Percentiles rank a stretch among this genome's conserved stretches.
Evolutionary conservation across 1,140 invertebrate species (phyloP).

Genomic region (Asbolus verrucosus): DNA sequence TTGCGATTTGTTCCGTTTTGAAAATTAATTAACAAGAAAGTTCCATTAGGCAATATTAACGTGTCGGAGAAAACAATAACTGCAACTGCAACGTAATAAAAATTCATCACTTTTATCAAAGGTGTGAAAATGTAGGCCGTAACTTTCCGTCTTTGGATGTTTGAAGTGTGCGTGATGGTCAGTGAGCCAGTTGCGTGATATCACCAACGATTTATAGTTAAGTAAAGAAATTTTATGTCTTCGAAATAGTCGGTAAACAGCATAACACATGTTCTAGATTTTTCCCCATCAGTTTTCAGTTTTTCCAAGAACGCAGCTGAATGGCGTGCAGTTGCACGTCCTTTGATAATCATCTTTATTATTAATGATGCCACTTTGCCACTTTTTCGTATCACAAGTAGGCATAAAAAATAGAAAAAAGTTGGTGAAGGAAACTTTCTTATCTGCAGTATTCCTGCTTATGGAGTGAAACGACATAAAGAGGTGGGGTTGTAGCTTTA

Average conservation of each 20-base stretch:
- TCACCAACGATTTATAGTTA: conserved; percentile 29
- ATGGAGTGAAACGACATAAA: conserved; percentile 1
- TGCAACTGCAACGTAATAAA: too few relatives aligned
- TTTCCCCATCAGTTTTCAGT: too few relatives aligned
- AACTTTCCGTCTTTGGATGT: too few relatives aligned
- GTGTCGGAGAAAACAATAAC: too few relatives aligned
- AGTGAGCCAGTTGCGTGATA: conserved; percentile 15
- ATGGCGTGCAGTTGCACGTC: too few relatives aligned
- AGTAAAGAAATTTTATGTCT: conserved; percentile 24
- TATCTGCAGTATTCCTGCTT: conserved; percentile 1
- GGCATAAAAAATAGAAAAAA: background rate
- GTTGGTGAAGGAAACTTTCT: background rate
- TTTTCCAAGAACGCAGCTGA: too few relatives aligned
- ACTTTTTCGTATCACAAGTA: background rate
- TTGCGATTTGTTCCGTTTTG: background rate
- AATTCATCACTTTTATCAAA: too few relatives aligned
- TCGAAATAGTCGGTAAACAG: conserved; percentile 10
- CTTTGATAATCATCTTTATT: too few relatives aligned
- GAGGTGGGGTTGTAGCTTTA: conserved; percentile 2
- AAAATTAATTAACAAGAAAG: conserved; percentile 22
- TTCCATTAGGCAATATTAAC: conserved; percentile 9
- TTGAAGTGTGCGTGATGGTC: conserved; percentile 24
- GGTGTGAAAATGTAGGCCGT: too few relatives aligned
- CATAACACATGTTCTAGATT: background rate
- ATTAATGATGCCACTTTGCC: too few relatives aligned